Evolutionary conservation across 2,888 invertebrate genomes (phyloP), one percentile per base, ranked within the genome.

Genomic region (Apodemia mormo): DNA sequence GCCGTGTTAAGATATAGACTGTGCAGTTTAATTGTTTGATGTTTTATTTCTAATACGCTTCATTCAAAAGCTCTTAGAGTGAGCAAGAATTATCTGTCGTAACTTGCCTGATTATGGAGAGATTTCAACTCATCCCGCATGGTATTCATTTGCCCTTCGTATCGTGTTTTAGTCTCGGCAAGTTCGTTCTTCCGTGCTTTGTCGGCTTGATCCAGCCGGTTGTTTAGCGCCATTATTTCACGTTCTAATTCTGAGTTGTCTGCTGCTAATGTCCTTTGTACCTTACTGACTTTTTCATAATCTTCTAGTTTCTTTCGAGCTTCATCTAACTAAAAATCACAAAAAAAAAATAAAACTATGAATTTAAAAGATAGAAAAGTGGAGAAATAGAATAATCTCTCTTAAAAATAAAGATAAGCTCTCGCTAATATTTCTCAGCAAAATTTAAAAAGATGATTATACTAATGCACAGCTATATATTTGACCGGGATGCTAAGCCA

Each of bases 51-150:
- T 10, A 10, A 10, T 45, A 3, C 45, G 3, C 10, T 10, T 10
- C 45, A 12, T 12, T 10, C 12, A 2, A 45, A 45, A 45, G 45
- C 45, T 9, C 2, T 45, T 10, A 10, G 45, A 45, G 45, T 1
- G 14, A 8, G 14, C 14, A 49, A 49, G 49, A 49, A 12, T 14
- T 49, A 0, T 12, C 14, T 12, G 12, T 45, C n/a, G 52, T n/a
- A 70, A 68, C n/a, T 65, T 65, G 74, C 76, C 68, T 77, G 72
- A 65, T 76, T 74, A 69, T 98, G 98, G 80, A 97, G 94, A 8
- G 97, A 96, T 77, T 96, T 96, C 54, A 98, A 94, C 87, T 98
- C 98, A 73, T 96, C 96, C 74, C 96, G 95, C 82, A 98, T 95
- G 14, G 96, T 95, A 74, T 95, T 96, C 83, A 98, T 95, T 84